phyloP scores from a whole-genome alignment of 2,797 vertebrate genomes.

The Bradypus variegatus region DNA sequence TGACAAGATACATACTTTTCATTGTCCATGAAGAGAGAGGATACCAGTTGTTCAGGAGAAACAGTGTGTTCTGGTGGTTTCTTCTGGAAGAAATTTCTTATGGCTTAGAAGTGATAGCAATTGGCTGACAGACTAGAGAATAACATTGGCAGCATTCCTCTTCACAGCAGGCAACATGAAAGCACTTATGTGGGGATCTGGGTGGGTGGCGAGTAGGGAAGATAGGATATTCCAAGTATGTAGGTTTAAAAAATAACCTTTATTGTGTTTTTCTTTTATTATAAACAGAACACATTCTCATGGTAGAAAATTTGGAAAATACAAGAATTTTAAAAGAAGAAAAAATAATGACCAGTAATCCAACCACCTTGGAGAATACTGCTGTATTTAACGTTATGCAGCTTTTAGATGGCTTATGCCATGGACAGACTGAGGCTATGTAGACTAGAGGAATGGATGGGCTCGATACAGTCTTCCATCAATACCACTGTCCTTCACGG shows the following conservation, averaged over 20 bases:
- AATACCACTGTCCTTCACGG: conserved; percentile 50
- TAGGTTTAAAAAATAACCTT: conserved; percentile 56
- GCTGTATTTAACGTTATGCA: conserved; percentile 52
- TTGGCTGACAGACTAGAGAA: neutral
- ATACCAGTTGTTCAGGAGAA: neutral
- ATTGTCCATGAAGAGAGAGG: neutral
- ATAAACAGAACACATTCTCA: conserved; percentile 63
- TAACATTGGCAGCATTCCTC: neutral
- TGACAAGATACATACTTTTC: conserved; percentile 12
- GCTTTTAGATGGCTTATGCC: conserved; percentile 57
- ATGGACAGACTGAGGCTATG: conserved; percentile 52
- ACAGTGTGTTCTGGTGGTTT: neutral
- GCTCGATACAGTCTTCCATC: conserved; percentile 46
- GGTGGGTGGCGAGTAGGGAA: conserved; percentile 21
- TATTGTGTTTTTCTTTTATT: conserved; percentile 61
- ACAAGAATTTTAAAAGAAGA: conserved; percentile 64
- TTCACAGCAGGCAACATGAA: neutral
- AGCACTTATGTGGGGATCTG: neutral
- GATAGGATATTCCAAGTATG: conserved; percentile 28
- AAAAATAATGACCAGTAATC: conserved; percentile 58
- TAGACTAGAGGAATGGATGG: conserved; percentile 59
- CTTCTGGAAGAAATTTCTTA: neutral
- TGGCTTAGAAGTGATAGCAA: neutral
- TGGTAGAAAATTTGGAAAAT: conserved; percentile 67
- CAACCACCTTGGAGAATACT: conserved; percentile 58